Conservation (phyloP, 2,888 invertebrate species). For the Leucophenga montana region DNA sequence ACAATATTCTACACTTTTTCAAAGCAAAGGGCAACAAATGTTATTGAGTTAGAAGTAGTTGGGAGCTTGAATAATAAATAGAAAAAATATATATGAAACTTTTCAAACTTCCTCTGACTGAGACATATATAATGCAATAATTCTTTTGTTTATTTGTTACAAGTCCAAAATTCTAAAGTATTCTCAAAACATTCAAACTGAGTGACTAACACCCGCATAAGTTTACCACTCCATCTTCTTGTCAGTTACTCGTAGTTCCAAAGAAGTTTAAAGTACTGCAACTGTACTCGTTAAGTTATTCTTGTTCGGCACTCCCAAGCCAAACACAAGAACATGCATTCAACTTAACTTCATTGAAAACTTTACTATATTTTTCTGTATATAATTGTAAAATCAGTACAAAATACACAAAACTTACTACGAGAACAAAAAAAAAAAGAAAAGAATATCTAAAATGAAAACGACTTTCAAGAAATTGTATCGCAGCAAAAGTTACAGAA, state of each 20-base stretch:
- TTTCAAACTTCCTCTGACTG: no score
- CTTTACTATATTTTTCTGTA: conserved; percentile 8
- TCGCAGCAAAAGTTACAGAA: not conserved
- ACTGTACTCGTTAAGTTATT: conserved; percentile 4
- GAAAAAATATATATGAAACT: not conserved
- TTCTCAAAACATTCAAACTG: not conserved
- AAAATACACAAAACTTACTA: not conserved
- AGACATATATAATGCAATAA: conserved; percentile 9
- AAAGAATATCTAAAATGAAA: not conserved
- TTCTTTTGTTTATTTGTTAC: not conserved
- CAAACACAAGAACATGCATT: not conserved
- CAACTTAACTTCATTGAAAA: conserved; percentile 18
- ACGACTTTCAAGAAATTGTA: not conserved
- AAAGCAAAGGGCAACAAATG: no score
- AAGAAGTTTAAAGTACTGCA: conserved; percentile 19
- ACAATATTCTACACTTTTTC: no score
- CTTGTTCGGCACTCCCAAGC: not conserved
- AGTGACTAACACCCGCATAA: not conserved
- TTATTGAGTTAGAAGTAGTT: no score
- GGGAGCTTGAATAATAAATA: no score
- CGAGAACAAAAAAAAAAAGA: not conserved
- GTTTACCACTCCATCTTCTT: not conserved
- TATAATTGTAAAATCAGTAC: conserved; percentile 22
- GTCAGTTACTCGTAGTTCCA: not conserved
- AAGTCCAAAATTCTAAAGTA: not conserved